Percentiles rank a stretch among this genome's conserved stretches.
phyloP scores from a whole-genome alignment of 2,888 invertebrate genomes.

The Entomobrya multifasciata region DNA sequence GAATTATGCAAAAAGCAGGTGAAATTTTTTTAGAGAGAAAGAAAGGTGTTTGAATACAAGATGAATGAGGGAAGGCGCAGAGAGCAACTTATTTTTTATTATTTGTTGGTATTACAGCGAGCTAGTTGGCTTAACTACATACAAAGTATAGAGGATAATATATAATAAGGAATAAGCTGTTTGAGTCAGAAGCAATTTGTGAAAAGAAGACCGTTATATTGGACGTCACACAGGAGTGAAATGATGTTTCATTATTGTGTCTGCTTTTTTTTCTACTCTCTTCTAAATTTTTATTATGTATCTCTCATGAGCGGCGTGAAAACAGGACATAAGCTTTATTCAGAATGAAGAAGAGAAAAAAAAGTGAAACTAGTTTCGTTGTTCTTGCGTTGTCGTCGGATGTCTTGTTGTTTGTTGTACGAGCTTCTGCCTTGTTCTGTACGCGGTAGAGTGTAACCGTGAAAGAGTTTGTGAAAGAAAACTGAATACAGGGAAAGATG shows the following conservation, averaged over 20 bases:
- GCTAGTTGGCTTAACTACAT: background rate
- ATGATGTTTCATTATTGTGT: constrained; percentile 60
- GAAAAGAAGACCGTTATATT: constrained; percentile 42
- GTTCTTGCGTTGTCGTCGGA: background rate
- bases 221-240: constrained; percentile 64
- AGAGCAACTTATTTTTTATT: background rate
- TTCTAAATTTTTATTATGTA: constrained; percentile 49
- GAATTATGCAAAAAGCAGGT: constrained; percentile 30
- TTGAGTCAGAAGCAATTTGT: constrained; percentile 47
- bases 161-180: background rate
- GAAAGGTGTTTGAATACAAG: no score
- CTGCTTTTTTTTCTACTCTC: constrained; percentile 16
- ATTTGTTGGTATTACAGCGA: background rate
- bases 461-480: constrained; percentile 15
- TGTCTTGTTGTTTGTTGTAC: constrained; percentile 4
- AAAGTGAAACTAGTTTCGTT: constrained; percentile 28
- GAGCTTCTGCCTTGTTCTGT: background rate
- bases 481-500: background rate
- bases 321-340: constrained; percentile 64
- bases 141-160: background rate
- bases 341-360: constrained; percentile 20
- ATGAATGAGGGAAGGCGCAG: background rate
- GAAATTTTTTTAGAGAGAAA: background rate
- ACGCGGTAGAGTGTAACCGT: constrained; percentile 18
- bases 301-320: constrained; percentile 58